Conservation (phyloP, 2,888 invertebrate species). For the Erebia epiphron region DNA sequence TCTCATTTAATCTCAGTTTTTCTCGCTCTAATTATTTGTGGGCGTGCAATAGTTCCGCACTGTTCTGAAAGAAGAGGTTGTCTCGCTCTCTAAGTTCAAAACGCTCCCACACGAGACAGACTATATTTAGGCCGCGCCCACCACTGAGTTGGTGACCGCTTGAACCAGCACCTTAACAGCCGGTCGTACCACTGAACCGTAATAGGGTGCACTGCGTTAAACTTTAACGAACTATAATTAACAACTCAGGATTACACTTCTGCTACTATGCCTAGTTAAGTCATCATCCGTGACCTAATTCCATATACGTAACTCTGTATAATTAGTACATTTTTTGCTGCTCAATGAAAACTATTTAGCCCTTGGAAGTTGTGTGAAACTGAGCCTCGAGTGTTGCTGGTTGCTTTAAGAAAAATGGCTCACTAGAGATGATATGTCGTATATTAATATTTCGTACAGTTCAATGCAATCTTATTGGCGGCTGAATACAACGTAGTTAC, state of each 20-base stretch:
- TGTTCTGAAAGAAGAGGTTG: too few species aligned
- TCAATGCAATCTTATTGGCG: too few species aligned
- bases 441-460: not conserved
- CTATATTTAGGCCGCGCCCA: too few species aligned
- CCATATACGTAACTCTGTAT: slow-evolving; percentile 9
- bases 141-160: too few species aligned
- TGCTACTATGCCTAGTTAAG: slow-evolving; percentile 3
- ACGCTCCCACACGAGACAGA: too few species aligned
- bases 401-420: not conserved
- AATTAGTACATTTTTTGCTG: slow-evolving; percentile 15
- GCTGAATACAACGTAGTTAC: too few species aligned
- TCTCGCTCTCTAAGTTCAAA: too few species aligned
- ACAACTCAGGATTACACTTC: slow-evolving; percentile 14
- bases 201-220: slow-evolving; percentile 13
- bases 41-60: too few species aligned
- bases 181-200: too few species aligned
- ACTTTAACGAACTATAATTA: slow-evolving; percentile 18
- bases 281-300: slow-evolving; percentile 21
- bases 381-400: not conserved
- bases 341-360: slow-evolving; percentile 13
- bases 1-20: too few species aligned
- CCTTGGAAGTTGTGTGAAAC: not conserved
- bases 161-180: too few species aligned
- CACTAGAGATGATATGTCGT: not conserved
- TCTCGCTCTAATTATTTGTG: too few species aligned